These are phyloP conservation scores for Ernsta delagoae DNA, from an alignment of 2,888 invertebrate species.

Conservation along the genomic window DNA sequence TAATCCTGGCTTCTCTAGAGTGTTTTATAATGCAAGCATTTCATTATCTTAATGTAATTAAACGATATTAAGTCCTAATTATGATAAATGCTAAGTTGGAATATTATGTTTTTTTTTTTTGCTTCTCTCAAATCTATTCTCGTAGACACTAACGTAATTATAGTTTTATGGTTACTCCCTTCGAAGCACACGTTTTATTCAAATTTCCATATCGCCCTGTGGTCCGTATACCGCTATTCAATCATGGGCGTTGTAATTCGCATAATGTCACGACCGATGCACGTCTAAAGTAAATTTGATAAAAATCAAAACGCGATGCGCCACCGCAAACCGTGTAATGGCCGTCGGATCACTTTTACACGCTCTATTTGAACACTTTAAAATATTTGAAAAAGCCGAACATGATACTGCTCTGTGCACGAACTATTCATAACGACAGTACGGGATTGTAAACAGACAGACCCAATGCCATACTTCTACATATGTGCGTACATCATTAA, in stretches of 20 bases:
- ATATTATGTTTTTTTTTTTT: neutral
- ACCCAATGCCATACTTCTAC: too few species aligned
- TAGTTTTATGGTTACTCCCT: neutral
- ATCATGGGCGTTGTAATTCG: constrained; percentile 60
- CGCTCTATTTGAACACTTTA: constrained; percentile 61
- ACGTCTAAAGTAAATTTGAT: constrained; percentile 66
- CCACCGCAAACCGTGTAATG: constrained; percentile 68
- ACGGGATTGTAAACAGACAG: too few species aligned
- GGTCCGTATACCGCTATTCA: constrained; percentile 69
- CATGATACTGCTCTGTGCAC: neutral
- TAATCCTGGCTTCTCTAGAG: neutral
- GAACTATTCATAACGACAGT: too few species aligned
- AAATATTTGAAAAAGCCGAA: constrained; percentile 40
- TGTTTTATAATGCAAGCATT: neutral
- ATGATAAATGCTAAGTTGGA: too few species aligned
- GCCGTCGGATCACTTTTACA: constrained; percentile 54
- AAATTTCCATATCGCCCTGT: constrained; percentile 50
- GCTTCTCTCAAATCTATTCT: neutral
- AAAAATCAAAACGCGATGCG: constrained; percentile 54
- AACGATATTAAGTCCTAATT: too few species aligned
- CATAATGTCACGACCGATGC: constrained; percentile 59
- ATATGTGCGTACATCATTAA: too few species aligned
- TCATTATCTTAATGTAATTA: neutral
- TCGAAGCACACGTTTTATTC: neutral
- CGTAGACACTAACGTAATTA: neutral